These are phyloP conservation scores for Thereva unica DNA, from an alignment of 2,888 invertebrate species.

Conservation along the genomic window DNA sequence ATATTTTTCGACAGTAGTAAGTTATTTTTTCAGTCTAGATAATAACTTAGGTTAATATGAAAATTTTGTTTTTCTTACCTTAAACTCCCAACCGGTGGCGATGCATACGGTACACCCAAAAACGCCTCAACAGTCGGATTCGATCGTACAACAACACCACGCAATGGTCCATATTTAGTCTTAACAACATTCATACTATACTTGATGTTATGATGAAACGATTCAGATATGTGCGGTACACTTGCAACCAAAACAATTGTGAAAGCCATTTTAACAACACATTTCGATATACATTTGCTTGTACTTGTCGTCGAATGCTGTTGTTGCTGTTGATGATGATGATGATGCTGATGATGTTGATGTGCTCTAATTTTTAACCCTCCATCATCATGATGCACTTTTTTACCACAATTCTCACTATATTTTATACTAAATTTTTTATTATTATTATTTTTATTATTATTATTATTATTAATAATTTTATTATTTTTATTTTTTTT, in stretches of 20 bases:
- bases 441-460: background rate
- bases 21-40: constrained; percentile 14
- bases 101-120: constrained; percentile 92
- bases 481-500: constrained; percentile 12
- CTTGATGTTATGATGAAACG: constrained; percentile 65
- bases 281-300: background rate
- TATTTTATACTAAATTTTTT: background rate
- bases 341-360: too few relatives aligned
- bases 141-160: constrained; percentile 81
- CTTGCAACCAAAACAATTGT: constrained; percentile 46
- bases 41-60: constrained; percentile 22
- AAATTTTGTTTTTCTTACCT: constrained; percentile 66
- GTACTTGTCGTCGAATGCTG: too few relatives aligned
- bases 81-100: constrained; percentile 85
- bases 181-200: constrained; percentile 81
- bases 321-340: too few relatives aligned
- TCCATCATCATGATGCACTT: background rate
- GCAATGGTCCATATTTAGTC: constrained; percentile 87
- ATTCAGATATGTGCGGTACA: constrained; percentile 51
- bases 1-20: too few relatives aligned
- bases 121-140: constrained; percentile 88
- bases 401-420: background rate
- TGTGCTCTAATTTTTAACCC: too few relatives aligned
- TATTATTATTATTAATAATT: background rate
- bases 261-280: constrained; percentile 41